phyloP scores from a whole-genome alignment of 2,797 vertebrate genomes.

The Hafferia zeledoni region DNA sequence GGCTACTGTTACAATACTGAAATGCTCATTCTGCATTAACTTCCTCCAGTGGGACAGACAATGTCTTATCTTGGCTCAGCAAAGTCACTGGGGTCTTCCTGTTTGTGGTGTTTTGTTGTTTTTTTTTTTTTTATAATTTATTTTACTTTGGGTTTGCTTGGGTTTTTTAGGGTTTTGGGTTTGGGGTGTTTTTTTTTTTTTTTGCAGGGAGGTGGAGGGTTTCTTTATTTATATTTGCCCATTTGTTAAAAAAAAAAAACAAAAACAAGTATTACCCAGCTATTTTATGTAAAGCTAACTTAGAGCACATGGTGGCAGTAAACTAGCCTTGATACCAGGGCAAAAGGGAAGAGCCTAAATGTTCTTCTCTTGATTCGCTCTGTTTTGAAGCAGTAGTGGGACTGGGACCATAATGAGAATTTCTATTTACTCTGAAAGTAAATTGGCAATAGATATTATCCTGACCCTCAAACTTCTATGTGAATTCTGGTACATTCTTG shows the following conservation, averaged over 20 bases:
- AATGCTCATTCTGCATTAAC: background rate
- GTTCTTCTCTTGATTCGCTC: background rate
- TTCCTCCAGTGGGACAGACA: background rate
- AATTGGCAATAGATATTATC: background rate
- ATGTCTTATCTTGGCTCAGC: conserved; percentile 18
- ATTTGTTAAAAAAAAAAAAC: background rate
- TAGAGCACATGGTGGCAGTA: background rate
- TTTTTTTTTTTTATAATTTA: background rate
- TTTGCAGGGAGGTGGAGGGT: fast-evolving
- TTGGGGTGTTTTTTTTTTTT: background rate
- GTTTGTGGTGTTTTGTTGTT: background rate
- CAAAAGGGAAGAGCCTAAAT: background rate
- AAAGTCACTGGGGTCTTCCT: conserved; percentile 21
- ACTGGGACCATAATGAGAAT: background rate
- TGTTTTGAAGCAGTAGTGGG: background rate
- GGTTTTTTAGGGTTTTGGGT: background rate
- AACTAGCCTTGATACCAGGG: background rate
- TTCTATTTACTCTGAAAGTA: background rate
- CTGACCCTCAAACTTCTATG: background rate
- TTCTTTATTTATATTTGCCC: background rate
- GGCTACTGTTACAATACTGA: background rate
- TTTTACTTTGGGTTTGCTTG: background rate
- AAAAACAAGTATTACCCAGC: background rate
- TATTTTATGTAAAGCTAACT: background rate
- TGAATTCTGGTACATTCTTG: background rate